Conservation (phyloP, 2,888 invertebrate genomes). For the Notodonta dromedarius region DNA sequence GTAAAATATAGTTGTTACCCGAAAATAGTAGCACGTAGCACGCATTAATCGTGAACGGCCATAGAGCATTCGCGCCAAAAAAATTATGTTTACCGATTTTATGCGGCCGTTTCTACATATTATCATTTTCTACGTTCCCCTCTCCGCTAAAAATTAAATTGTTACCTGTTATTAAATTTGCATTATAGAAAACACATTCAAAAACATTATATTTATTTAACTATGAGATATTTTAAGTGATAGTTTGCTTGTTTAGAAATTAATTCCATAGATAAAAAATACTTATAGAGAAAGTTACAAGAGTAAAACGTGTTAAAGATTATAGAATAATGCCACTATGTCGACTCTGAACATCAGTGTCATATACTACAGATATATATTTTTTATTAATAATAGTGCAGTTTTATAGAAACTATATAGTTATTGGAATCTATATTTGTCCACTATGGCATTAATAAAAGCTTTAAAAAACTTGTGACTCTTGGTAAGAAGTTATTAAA, state of each 20-base stretch:
- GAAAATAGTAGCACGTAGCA: conserved; percentile 48
- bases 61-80: conserved; percentile 61
- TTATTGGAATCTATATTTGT: not conserved
- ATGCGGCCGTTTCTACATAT: conserved; percentile 66
- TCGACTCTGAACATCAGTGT: conserved; percentile 34
- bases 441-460: too few relatives aligned
- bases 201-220: conserved; percentile 46
- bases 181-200: conserved; percentile 45
- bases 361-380: conserved; percentile 39
- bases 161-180: conserved; percentile 65
- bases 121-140: conserved; percentile 79
- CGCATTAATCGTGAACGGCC: conserved; percentile 47
- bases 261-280: conserved; percentile 39
- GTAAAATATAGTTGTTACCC: conserved; percentile 61
- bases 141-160: conserved; percentile 82
- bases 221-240: conserved; percentile 34
- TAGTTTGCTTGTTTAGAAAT: conserved; percentile 36
- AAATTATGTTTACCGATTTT: conserved; percentile 72
- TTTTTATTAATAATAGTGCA: conserved; percentile 43
- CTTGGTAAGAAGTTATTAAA: too few relatives aligned
- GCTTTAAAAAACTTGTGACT: not conserved
- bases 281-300: conserved; percentile 45
- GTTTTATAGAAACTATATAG: conserved; percentile 47
- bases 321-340: conserved; percentile 47
- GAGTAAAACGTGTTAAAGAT: conserved; percentile 54